phyloP scores from a whole-genome alignment of 2,113 vertebrate species.

The Collichthys lucidus region DNA sequence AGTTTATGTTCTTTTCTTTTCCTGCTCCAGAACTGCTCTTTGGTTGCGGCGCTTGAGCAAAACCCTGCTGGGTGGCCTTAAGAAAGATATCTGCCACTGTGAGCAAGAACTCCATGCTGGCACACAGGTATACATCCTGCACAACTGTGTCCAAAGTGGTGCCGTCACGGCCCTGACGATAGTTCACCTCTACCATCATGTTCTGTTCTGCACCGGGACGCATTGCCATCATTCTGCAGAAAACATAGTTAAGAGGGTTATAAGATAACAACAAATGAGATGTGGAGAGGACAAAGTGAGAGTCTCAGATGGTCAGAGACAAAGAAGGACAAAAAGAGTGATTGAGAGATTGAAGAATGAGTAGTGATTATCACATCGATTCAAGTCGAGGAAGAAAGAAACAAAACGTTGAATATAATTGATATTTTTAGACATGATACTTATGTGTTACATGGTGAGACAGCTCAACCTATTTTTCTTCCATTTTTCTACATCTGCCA shows the following conservation, averaged over 20 bases:
- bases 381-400: not conserved
- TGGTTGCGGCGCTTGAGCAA: constrained; percentile 81
- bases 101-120: constrained; percentile 95
- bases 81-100: constrained; percentile 94
- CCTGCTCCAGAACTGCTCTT: constrained; percentile 75
- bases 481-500: not conserved
- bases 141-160: constrained; percentile 86
- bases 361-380: not conserved
- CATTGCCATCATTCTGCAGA: constrained; percentile 93
- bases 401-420: not conserved
- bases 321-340: not conserved
- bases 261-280: not conserved
- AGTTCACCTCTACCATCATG: constrained; percentile 93
- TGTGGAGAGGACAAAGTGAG: not conserved
- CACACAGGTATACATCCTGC: constrained; percentile 94
- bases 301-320: not conserved
- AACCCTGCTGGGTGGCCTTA: constrained; percentile 88
- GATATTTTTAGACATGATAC: not conserved
- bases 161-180: constrained; percentile 89
- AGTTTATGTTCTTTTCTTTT: constrained; percentile 68
- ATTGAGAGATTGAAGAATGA: not conserved
- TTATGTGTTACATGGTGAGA: not conserved
- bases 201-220: constrained; percentile 90
- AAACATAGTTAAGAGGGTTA: not conserved
- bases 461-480: not conserved